Evolutionary conservation across 2,113 vertebrate species (phyloP), one percentile per base, ranked within the genome.

Genomic region (Pipra filicauda): DNA sequence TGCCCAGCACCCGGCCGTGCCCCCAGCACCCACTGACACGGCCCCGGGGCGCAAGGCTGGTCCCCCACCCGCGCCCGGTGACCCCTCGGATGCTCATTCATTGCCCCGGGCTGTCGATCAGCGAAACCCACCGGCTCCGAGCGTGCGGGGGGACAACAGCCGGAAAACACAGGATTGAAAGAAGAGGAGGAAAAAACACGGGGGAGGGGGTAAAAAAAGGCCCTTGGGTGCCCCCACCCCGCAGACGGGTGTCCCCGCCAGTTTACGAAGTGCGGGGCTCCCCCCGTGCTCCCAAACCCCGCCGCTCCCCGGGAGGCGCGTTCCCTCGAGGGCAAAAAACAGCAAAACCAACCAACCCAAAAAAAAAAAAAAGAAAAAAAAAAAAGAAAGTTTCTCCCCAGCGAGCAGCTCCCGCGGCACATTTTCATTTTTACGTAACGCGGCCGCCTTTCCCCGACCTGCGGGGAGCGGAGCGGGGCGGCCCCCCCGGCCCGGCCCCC

Each of bases 341-440:
- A 43, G 18, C 8, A 48, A 49, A 62, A 62, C 20, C 48, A 18
- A 31, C 12, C 31, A 15, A 31, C 27, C 26, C 2, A 62, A 37
- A 26, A 52, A 27, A 28, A 23, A 3, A 11, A 7, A 23, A 19
- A 24, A 8, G 20, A 55, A 16, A 43, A n/a, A 12, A 30, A 30
- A 27, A 61, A n/a, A 54, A 59, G 8, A 51, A 57, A 92, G 71
- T 92, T 92, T 84, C 62, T 59, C 67, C 62, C 35, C 67, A 15
- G 71, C 52, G 20, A 28, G 71, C 82, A 30, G 85, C 89, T 81
- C 89, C 93, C 35, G 85, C 77, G 13, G 70, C 89, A 81, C 85
- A 66, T 87, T 71, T 59, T 49, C 93, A 43, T 37, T 64, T 89
- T 94, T 94, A 94, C 89, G 80, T 94, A 91, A 85, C 93, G 74